These are phyloP conservation scores for Ia io DNA, from an alignment of 2,113 vertebrate genomes.

Conservation along the genomic window DNA sequence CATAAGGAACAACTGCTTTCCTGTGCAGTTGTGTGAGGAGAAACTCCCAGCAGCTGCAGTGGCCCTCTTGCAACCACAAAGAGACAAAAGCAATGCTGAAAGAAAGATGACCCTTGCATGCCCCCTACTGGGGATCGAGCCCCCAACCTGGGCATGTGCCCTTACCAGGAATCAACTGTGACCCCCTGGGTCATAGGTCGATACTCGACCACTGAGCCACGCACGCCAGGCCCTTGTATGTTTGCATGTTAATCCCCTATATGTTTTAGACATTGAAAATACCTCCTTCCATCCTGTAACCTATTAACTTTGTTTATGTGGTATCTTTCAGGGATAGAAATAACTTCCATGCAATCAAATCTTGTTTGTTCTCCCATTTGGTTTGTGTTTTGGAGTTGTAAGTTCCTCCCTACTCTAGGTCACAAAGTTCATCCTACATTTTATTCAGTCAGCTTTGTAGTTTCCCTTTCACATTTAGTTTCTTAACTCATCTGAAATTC, in stretches of 20 bases:
- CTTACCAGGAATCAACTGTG: too few relatives aligned
- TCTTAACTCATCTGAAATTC: not conserved
- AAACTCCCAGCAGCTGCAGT: not conserved
- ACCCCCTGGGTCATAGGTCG: too few relatives aligned
- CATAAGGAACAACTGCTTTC: not conserved
- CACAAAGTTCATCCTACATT: not conserved
- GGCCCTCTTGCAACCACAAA: not conserved
- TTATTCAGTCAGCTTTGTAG: not conserved
- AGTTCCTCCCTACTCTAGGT: not conserved
- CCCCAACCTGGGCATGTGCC: too few relatives aligned
- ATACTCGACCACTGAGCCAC: too few relatives aligned
- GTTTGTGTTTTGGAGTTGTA: slow-evolving; percentile 6
- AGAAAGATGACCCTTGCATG: not conserved
- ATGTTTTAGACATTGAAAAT: not conserved
- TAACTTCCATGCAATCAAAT: not conserved
- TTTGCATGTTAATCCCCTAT: not conserved
- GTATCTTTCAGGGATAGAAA: not conserved
- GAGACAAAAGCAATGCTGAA: not conserved
- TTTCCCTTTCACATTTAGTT: not conserved
- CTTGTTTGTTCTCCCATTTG: not conserved
- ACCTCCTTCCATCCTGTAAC: not conserved
- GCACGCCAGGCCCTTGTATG: not conserved
- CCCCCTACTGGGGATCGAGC: too few relatives aligned
- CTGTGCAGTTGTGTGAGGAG: not conserved
- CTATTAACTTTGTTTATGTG: not conserved